These are phyloP conservation scores for Balaenoptera acutorostrata DNA, from an alignment of 2,113 vertebrate genomes.

Conservation along the genomic window DNA sequence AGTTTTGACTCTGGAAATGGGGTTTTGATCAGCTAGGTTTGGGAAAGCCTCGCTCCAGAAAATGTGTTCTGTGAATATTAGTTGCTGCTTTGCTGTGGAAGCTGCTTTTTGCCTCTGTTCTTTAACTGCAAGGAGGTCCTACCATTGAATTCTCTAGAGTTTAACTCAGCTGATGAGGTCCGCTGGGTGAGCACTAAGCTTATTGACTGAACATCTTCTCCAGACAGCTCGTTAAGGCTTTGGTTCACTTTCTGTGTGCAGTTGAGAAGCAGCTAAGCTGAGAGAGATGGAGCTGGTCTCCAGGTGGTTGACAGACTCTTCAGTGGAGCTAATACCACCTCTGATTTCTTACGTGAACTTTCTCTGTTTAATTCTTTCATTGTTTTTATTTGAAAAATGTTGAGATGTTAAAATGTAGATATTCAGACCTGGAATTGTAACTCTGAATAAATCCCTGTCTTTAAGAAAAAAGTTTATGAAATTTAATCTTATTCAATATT, in stretches of 20 bases:
- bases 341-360: background rate
- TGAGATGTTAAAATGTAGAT: background rate
- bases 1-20: background rate
- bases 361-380: background rate
- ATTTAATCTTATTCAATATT: background rate
- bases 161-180: background rate
- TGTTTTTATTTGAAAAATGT: background rate
- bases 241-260: background rate
- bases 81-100: background rate
- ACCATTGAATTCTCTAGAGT: conserved; percentile 17
- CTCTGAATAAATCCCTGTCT: background rate
- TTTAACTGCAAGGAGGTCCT: background rate
- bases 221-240: background rate
- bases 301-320: background rate
- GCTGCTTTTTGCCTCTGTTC: background rate
- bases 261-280: conserved; percentile 1
- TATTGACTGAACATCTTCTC: background rate
- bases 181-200: background rate
- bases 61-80: background rate
- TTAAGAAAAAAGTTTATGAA: background rate
- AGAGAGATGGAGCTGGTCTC: background rate
- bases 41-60: background rate
- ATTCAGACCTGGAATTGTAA: background rate
- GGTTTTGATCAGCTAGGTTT: background rate
- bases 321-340: background rate